These are phyloP conservation scores for Athalia cordata DNA, from an alignment of 2,888 invertebrate species.

Conservation along the genomic window DNA sequence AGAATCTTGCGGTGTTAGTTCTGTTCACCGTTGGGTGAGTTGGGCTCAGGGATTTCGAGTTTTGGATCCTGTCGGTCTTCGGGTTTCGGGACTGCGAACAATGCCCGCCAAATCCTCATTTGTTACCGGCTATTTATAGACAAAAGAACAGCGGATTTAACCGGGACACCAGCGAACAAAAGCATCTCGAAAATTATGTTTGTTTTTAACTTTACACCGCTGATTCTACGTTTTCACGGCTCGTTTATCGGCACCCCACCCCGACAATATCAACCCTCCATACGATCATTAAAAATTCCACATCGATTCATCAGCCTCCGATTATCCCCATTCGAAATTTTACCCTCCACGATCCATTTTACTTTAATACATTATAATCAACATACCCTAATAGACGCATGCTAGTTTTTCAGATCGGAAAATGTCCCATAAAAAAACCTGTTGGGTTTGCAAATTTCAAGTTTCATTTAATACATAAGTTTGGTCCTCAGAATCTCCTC, in stretches of 20 bases:
- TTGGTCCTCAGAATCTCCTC: neutral
- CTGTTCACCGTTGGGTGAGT: conserved; percentile 43
- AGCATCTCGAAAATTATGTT: conserved; percentile 50
- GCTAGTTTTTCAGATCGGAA: neutral
- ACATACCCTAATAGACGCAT: neutral
- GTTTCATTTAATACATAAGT: neutral
- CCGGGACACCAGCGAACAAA: conserved; percentile 58
- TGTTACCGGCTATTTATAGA: conserved; percentile 63
- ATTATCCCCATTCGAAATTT: neutral
- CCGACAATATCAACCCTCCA: neutral
- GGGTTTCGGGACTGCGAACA: conserved; percentile 35
- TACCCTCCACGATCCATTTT: neutral
- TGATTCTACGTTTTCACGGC: conserved; percentile 32
- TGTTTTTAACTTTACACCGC: conserved; percentile 42
- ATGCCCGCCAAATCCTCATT: conserved; percentile 55
- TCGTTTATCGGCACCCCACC: conserved; percentile 11
- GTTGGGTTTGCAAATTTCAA: neutral
- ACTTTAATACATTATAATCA: neutral
- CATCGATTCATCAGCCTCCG: neutral
- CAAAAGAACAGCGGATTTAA: conserved; percentile 51
- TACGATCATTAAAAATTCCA: neutral
- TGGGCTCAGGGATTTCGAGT: neutral
- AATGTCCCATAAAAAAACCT: neutral
- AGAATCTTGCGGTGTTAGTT: conserved; percentile 43
- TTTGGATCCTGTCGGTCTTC: neutral